A percentile compares a stretch with the other conserved stretches of the same genome.
These are phyloP conservation scores for Thomomys bottae DNA, from an alignment of 2,113 vertebrate genomes.

Conservation along the genomic window DNA sequence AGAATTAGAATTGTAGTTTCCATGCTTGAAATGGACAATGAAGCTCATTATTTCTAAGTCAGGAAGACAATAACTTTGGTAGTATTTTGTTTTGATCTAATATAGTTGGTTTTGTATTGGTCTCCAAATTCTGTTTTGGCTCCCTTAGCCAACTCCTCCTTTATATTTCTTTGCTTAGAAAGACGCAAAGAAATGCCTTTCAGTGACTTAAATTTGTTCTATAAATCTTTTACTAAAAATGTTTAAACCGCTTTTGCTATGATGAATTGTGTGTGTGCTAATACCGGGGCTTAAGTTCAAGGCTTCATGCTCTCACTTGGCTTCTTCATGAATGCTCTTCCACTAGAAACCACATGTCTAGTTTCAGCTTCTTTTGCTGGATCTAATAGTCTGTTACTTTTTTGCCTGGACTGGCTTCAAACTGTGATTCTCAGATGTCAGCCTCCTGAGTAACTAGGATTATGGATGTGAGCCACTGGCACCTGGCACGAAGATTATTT, in stretches of 20 bases:
- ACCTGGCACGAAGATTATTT: not conserved
- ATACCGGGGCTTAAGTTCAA: no score
- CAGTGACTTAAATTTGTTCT: not conserved
- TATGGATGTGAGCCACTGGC: no score
- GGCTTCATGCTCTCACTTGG: no score
- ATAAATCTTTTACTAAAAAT: not conserved
- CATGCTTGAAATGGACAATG: not conserved
- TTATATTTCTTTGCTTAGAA: slow-evolving; percentile 56
- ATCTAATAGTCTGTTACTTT: no score
- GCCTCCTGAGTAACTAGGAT: no score
- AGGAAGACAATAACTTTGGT: not conserved
- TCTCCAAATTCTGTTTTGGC: slow-evolving; percentile 4
- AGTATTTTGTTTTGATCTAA: slow-evolving; percentile 19
- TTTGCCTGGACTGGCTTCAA: no score
- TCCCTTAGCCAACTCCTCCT: not conserved
- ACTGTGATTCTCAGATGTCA: no score
- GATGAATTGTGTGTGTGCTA: no score
- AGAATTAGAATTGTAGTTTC: slow-evolving; percentile 41
- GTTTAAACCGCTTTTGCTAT: no score
- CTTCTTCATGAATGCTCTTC: no score
- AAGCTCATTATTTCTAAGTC: slow-evolving; percentile 18
- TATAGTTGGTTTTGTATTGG: not conserved
- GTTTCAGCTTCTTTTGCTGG: no score
- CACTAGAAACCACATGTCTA: not conserved
- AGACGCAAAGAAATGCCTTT: not conserved